phyloP scores from a whole-genome alignment of 2,888 invertebrate species.

The Tenthredo amoena region DNA sequence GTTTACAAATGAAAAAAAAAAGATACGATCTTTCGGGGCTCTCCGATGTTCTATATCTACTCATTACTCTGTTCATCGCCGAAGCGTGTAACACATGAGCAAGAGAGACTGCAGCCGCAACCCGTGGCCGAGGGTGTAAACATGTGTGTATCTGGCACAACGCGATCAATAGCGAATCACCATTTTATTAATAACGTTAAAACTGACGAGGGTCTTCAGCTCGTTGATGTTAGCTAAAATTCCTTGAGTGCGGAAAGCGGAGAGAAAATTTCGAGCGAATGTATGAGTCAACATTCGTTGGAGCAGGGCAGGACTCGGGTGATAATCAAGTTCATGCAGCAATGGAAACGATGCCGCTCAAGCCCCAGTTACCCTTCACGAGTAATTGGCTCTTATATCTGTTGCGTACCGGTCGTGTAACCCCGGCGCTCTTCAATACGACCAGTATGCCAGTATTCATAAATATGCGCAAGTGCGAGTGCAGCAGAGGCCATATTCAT shows the following conservation, averaged over 20 bases:
- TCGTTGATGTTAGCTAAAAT: conserved; percentile 2
- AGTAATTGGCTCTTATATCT: conserved; percentile 34
- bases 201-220: conserved; percentile 48
- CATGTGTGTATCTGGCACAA: conserved; percentile 49
- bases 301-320: neutral
- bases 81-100: conserved; percentile 24
- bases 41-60: neutral
- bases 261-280: neutral
- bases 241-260: neutral
- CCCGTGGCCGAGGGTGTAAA: conserved; percentile 24
- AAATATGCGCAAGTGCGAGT: conserved; percentile 29
- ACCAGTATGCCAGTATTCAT: conserved; percentile 21
- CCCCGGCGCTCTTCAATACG: neutral
- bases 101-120: conserved; percentile 31
- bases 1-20: neutral
- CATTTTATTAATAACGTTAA: conserved; percentile 51
- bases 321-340: conserved; percentile 17
- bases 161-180: conserved; percentile 49
- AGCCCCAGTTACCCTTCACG: conserved; percentile 17
- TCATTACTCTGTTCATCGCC: neutral
- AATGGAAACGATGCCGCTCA: conserved; percentile 4
- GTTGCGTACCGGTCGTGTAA: conserved; percentile 8
- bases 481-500: conserved; percentile 47
- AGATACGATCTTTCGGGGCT: too few species aligned
- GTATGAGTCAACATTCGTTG: neutral